Percentiles rank a stretch among this genome's conserved stretches.
These are phyloP conservation scores for Salminus brasiliensis DNA, from an alignment of 2,113 vertebrate species.

Conservation along the genomic window DNA sequence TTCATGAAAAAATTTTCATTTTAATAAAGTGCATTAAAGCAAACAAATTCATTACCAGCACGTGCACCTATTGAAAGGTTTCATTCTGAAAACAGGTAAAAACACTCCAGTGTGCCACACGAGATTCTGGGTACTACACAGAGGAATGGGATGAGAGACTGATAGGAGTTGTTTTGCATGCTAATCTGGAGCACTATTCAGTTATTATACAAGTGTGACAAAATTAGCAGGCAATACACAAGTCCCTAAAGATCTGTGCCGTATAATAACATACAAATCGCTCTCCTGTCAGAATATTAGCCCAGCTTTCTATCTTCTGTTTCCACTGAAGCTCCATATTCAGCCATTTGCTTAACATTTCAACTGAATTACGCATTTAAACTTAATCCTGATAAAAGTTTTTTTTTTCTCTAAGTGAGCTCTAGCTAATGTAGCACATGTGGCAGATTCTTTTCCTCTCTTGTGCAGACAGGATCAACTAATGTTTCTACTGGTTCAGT, in stretches of 20 bases:
- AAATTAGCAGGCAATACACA: constrained; percentile 69
- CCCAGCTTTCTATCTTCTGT: constrained; percentile 38
- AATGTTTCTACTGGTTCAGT: constrained; percentile 5
- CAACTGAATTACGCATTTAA: constrained; percentile 14
- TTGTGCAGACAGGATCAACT: constrained; percentile 23
- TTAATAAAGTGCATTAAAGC: background rate
- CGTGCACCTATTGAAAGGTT: background rate
- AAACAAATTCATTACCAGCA: background rate
- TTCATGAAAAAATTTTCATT: too few species aligned
- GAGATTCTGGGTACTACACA: constrained; percentile 57
- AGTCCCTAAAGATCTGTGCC: constrained; percentile 59
- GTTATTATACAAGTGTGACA: constrained; percentile 69
- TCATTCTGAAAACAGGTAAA: constrained; percentile 57
- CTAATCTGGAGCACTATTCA: constrained; percentile 71
- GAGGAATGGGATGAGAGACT: constrained; percentile 67
- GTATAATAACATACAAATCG: constrained; percentile 43
- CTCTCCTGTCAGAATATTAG: constrained; percentile 44
- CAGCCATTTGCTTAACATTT: constrained; percentile 32
- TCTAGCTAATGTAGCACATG: constrained; percentile 3
- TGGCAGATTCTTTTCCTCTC: constrained; percentile 12
- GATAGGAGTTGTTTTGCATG: constrained; percentile 69
- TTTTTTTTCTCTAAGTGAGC: background rate
- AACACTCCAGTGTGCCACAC: constrained; percentile 59
- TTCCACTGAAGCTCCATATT: constrained; percentile 6
- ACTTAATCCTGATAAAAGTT: background rate